Evolutionary conservation across 37 sponge, comb jelly and placozoan species (phyloP).

Genomic region (Halisarca cf. caerulea): DNA sequence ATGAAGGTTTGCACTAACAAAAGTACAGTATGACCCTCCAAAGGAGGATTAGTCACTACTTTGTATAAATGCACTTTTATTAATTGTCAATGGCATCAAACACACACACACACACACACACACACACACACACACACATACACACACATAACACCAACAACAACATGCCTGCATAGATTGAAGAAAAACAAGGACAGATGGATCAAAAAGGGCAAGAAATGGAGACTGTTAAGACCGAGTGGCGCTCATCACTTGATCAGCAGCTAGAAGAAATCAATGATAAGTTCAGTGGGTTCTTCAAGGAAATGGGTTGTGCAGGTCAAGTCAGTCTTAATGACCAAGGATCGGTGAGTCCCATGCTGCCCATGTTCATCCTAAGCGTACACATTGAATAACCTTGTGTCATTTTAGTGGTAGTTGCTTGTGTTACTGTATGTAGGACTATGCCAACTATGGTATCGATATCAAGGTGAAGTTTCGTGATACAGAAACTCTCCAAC

Average conservation of each 20-base stretch:
- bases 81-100: too few relatives aligned
- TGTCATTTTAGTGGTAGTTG: background rate
- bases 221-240: constrained; percentile 35
- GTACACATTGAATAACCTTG: background rate
- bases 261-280: constrained; percentile 66
- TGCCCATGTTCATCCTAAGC: too few relatives aligned
- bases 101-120: too few relatives aligned
- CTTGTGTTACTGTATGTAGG: constrained; percentile 28
- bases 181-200: constrained; percentile 12
- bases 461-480: constrained; percentile 93
- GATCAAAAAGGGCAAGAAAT: constrained; percentile 26
- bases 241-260: constrained; percentile 80
- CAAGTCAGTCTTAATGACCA: constrained; percentile 76
- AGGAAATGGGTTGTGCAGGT: constrained; percentile 84
- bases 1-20: too few relatives aligned
- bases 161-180: too few relatives aligned
- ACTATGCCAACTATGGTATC: constrained; percentile 89
- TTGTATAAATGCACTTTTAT: too few relatives aligned
- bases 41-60: too few relatives aligned
- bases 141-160: too few relatives aligned
- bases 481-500: constrained; percentile 81
- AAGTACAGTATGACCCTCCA: too few relatives aligned
- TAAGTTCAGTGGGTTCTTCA: constrained; percentile 79
- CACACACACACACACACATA: too few relatives aligned
- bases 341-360: constrained; percentile 22